These are phyloP conservation scores for Luehdorfia chinensis DNA, from an alignment of 1,140 invertebrate species.

Conservation along the genomic window DNA sequence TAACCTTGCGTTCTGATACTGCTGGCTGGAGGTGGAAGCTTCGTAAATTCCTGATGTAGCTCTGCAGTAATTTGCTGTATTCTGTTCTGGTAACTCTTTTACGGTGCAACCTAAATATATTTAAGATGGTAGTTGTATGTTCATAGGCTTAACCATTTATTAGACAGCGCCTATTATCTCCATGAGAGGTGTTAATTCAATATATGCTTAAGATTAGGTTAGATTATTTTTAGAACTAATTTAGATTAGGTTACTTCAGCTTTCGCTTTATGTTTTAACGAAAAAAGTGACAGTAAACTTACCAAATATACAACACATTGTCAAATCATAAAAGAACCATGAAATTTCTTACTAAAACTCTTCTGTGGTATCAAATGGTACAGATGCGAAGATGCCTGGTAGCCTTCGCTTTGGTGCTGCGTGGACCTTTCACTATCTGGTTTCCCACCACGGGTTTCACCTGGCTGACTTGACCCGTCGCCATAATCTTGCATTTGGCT, in stretches of 20 bases:
- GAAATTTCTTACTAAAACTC: conserved; percentile 43
- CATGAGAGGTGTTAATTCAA: no score
- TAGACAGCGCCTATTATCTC: no score
- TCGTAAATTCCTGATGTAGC: conserved; percentile 51
- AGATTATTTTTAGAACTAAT: no score
- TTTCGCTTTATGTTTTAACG: no score
- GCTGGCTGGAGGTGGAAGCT: conserved; percentile 42
- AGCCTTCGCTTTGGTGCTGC: conserved; percentile 36
- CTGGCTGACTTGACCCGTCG: conserved; percentile 42
- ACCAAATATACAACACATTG: no score
- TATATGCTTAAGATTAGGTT: no score
- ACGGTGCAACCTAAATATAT: conserved; percentile 38
- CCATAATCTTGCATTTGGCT: conserved; percentile 72
- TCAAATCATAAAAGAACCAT: no score
- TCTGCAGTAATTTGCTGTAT: conserved; percentile 50
- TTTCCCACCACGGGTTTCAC: conserved; percentile 43
- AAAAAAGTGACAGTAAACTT: no score
- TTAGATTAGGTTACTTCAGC: no score
- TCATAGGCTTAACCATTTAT: no score
- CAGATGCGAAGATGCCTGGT: conserved; percentile 35
- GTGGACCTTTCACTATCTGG: conserved; percentile 32
- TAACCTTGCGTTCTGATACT: conserved; percentile 56
- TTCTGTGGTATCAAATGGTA: conserved; percentile 48
- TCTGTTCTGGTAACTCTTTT: conserved; percentile 51
- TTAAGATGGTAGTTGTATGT: no score